Evolutionary conservation across 1,140 invertebrate genomes (phyloP).

Genomic region (Brachystomella parvula): DNA sequence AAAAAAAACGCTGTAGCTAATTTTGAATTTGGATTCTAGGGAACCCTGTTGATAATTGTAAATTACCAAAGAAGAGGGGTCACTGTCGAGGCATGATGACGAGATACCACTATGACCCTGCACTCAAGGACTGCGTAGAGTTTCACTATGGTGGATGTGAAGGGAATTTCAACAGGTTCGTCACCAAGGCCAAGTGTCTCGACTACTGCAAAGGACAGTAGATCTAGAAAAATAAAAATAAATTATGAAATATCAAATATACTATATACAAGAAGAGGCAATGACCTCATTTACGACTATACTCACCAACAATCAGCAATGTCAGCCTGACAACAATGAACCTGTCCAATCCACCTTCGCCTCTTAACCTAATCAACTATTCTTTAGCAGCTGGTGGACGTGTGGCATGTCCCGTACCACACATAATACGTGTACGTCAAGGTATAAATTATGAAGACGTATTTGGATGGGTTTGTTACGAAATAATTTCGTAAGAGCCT

Average conservation of each 20-base stretch:
- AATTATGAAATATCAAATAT: neutral
- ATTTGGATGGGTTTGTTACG: too few species aligned
- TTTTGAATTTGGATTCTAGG: too few species aligned
- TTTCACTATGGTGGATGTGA: slow-evolving; percentile 61
- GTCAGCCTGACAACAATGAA: neutral
- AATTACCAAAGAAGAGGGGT: slow-evolving; percentile 46
- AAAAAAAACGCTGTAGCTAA: too few species aligned
- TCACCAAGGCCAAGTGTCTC: slow-evolving; percentile 49
- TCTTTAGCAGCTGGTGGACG: too few species aligned
- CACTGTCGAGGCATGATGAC: slow-evolving; percentile 52
- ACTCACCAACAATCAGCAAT: neutral
- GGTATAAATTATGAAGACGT: too few species aligned
- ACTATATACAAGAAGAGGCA: neutral
- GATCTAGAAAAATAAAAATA: neutral
- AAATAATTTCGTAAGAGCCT: too few species aligned
- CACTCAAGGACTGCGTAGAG: slow-evolving; percentile 49
- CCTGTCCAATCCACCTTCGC: neutral
- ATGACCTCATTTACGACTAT: neutral
- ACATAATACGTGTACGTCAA: too few species aligned
- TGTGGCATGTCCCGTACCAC: too few species aligned
- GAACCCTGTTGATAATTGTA: slow-evolving; percentile 36
- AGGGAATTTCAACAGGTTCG: slow-evolving; percentile 60
- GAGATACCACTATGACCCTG: slow-evolving; percentile 52
- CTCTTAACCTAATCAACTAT: slow-evolving; percentile 36
- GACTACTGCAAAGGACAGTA: slow-evolving; percentile 45